Conservation (phyloP, 2,113 vertebrate genomes). For the Zapornia atra region DNA sequence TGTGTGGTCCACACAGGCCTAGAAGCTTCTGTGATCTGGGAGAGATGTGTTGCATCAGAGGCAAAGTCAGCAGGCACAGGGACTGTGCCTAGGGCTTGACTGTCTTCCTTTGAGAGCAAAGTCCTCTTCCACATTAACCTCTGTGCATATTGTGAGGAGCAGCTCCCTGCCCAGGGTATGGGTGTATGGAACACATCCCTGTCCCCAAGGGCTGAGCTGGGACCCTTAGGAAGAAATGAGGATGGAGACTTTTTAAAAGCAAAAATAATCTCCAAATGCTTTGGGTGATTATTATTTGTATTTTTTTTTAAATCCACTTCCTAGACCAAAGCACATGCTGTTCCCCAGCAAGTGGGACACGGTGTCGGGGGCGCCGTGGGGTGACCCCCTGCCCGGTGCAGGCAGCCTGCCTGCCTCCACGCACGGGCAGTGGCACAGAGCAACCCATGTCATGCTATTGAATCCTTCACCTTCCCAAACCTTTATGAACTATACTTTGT, state of each 20-base stretch:
- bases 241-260: not conserved
- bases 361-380: fast-evolving
- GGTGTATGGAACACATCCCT: not conserved
- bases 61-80: not conserved
- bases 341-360: not conserved
- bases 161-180: not conserved
- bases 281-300: not conserved
- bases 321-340: fast-evolving
- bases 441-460: not conserved
- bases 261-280: not conserved
- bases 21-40: not conserved
- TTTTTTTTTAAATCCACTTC: not conserved
- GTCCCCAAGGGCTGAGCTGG: not conserved
- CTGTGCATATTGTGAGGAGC: not conserved
- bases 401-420: not conserved
- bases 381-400: not conserved
- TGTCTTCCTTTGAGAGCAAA: not conserved
- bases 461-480: not conserved
- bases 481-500: not conserved
- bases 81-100: not conserved
- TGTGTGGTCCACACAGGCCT: not conserved
- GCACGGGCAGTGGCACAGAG: fast-evolving
- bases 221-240: not conserved
- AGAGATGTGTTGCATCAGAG: fast-evolving
- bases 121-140: not conserved